These are phyloP conservation scores for Hoplostethus atlanticus DNA, from an alignment of 2,797 vertebrate species.

Conservation along the genomic window DNA sequence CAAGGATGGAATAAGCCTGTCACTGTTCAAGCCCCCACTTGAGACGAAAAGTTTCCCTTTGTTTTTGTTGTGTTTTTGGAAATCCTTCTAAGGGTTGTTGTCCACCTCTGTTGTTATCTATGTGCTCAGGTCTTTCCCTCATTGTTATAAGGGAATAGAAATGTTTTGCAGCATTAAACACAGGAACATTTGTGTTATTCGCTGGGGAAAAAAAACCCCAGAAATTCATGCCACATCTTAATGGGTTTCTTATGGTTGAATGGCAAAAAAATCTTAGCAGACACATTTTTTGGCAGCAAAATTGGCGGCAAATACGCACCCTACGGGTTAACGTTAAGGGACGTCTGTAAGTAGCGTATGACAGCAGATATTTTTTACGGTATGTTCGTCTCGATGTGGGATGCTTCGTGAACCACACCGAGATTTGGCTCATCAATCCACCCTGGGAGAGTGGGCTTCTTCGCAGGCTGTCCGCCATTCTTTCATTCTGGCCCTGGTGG, in stretches of 20 bases:
- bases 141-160: slow-evolving; percentile 22
- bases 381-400: slow-evolving; percentile 57
- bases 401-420: slow-evolving; percentile 64
- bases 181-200: slow-evolving; percentile 35
- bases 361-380: slow-evolving; percentile 52
- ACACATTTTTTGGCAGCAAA: slow-evolving; percentile 12
- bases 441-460: slow-evolving; percentile 64
- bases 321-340: slow-evolving; percentile 15
- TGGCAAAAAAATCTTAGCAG: slow-evolving; percentile 26
- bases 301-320: slow-evolving; percentile 13
- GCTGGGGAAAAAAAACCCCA: slow-evolving; percentile 34
- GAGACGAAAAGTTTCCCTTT: slow-evolving; percentile 1
- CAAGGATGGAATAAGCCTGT: too few relatives aligned
- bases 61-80: not conserved
- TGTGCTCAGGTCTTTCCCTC: slow-evolving; percentile 17
- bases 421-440: slow-evolving; percentile 77
- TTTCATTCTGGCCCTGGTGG: slow-evolving; percentile 77
- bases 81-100: not conserved
- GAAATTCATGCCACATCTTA: slow-evolving; percentile 41
- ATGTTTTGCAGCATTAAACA: slow-evolving; percentile 56
- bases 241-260: slow-evolving; percentile 51
- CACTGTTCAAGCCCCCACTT: not conserved
- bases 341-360: slow-evolving; percentile 27
- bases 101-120: not conserved
- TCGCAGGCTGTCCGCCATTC: slow-evolving; percentile 74